These are phyloP conservation scores for Potorous gilbertii DNA, from an alignment of 2,797 vertebrate genomes.

Conservation along the genomic window DNA sequence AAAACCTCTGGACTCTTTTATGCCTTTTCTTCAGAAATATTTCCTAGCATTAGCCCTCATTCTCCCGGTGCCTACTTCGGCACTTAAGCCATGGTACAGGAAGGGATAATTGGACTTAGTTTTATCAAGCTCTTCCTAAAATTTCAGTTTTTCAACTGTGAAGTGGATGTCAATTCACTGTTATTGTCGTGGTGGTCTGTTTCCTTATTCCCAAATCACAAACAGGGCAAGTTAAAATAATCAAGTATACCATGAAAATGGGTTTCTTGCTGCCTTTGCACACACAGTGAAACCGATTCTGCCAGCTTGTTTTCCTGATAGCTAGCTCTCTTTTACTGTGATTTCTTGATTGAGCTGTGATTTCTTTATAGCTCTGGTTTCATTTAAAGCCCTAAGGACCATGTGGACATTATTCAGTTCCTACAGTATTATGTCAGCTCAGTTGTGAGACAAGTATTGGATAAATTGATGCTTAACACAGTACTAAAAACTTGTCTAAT, in stretches of 20 bases:
- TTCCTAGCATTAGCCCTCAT: background rate
- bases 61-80: background rate
- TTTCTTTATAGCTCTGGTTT: background rate
- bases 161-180: background rate
- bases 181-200: background rate
- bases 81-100: background rate
- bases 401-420: background rate
- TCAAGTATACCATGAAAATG: background rate
- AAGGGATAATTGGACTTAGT: background rate
- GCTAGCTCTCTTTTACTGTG: background rate
- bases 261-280: background rate
- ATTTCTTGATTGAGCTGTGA: background rate
- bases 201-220: background rate
- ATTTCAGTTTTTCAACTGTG: background rate
- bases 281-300: background rate
- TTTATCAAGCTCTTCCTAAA: background rate
- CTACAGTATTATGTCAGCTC: background rate
- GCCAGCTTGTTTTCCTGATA: background rate
- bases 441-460: background rate
- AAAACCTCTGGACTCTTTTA: background rate
- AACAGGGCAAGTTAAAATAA: background rate
- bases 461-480: background rate
- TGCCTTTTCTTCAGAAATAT: background rate
- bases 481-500: background rate
- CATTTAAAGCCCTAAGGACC: background rate